Percentiles rank a stretch among this genome's conserved stretches.
Evolutionary conservation across 2,797 vertebrate genomes (phyloP).

Genomic region (Lacerta viridis): DNA sequence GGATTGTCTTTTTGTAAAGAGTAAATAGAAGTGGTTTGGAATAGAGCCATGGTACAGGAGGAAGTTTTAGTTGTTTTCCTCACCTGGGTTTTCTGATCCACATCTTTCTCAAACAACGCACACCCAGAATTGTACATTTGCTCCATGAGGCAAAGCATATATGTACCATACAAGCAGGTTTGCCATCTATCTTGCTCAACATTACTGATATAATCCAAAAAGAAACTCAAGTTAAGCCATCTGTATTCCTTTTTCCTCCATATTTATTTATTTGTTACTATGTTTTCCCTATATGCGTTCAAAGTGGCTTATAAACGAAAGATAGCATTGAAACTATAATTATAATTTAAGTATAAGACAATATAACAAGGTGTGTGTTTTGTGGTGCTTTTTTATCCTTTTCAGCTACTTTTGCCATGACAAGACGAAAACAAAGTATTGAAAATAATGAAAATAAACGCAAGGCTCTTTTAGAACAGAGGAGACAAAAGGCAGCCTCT

Average conservation of each 20-base stretch:
- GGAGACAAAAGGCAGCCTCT: conserved; percentile 74
- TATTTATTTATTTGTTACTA: neutral
- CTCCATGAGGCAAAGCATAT: neutral
- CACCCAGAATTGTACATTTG: neutral
- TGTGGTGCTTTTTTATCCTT: conserved; percentile 32
- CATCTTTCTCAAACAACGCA: neutral
- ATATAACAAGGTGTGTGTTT: conserved; percentile 9
- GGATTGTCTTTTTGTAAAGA: neutral
- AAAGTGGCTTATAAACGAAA: neutral
- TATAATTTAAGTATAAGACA: neutral
- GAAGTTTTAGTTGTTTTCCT: neutral
- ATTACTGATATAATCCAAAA: neutral
- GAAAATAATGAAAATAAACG: conserved; percentile 75
- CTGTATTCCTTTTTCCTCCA: neutral
- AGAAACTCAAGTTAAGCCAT: neutral
- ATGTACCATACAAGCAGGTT: neutral
- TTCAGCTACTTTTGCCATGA: conserved; percentile 71
- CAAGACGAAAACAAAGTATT: conserved; percentile 75
- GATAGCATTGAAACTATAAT: neutral
- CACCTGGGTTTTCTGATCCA: neutral
- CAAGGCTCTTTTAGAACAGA: conserved; percentile 76
- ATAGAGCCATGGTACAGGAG: neutral
- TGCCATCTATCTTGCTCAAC: neutral
- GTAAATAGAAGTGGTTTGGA: neutral
- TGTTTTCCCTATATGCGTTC: neutral